phyloP scores from a whole-genome alignment of 2,888 invertebrate genomes.

The Machimus rusticus region DNA sequence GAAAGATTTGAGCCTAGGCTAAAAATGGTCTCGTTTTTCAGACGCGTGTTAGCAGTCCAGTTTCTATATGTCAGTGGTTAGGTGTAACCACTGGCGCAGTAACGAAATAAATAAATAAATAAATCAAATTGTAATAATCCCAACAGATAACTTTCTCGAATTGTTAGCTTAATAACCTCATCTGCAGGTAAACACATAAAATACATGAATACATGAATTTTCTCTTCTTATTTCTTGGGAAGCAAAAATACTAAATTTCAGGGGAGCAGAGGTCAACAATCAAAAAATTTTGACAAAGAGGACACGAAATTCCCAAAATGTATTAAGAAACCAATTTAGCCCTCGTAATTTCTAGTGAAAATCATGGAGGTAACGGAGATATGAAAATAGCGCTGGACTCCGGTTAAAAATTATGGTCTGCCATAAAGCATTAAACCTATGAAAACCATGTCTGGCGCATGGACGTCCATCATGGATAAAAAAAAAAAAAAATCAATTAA shows the following conservation, averaged over 20 bases:
- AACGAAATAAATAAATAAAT: too few species aligned
- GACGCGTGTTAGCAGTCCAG: too few species aligned
- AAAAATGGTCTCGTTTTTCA: too few species aligned
- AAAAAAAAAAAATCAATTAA: slow-evolving; percentile 33
- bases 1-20: too few species aligned
- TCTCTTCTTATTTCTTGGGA: not conserved
- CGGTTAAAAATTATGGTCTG: not conserved
- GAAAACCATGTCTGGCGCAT: slow-evolving; percentile 18
- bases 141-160: not conserved
- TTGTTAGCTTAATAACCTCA: not conserved
- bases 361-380: slow-evolving; percentile 4
- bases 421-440: not conserved
- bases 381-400: not conserved
- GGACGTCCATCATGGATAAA: slow-evolving; percentile 3
- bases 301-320: slow-evolving; percentile 22
- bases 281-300: slow-evolving; percentile 14
- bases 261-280: slow-evolving; percentile 15
- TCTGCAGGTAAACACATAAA: not conserved
- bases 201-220: not conserved
- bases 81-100: too few species aligned
- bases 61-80: too few species aligned
- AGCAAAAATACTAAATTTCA: not conserved
- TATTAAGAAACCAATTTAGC: not conserved
- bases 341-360: slow-evolving; percentile 27
- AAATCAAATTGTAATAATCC: not conserved